A percentile compares a stretch with the other conserved stretches of the same genome.
These are phyloP conservation scores for Junonia oenone DNA, from an alignment of 2,888 invertebrate species.

Conservation along the genomic window DNA sequence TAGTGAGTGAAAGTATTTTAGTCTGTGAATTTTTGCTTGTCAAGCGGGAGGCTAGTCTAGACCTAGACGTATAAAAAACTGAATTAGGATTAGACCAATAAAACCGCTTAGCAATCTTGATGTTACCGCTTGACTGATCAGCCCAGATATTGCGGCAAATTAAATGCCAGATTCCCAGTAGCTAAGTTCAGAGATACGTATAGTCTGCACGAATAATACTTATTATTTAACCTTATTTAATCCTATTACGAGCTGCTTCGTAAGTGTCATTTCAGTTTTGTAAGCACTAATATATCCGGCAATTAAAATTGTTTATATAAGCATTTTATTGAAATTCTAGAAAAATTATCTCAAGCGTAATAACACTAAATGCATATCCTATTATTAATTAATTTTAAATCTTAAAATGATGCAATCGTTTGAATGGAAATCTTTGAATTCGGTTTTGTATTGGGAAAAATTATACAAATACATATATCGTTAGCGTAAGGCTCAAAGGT, in stretches of 20 bases:
- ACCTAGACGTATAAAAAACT: slow-evolving; percentile 60
- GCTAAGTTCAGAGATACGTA: slow-evolving; percentile 41
- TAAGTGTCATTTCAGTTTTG: slow-evolving; percentile 16
- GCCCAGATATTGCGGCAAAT: slow-evolving; percentile 58
- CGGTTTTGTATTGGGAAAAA: neutral
- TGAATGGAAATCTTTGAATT: neutral
- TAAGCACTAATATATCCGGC: slow-evolving; percentile 11
- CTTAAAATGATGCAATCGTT: neutral
- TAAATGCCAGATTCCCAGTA: slow-evolving; percentile 79
- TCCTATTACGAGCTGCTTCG: slow-evolving; percentile 31
- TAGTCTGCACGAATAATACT: slow-evolving; percentile 27
- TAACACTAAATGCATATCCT: slow-evolving; percentile 1
- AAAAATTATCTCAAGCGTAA: neutral
- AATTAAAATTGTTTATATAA: slow-evolving; percentile 8
- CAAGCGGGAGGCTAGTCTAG: slow-evolving; percentile 52
- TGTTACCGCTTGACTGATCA: slow-evolving; percentile 72
- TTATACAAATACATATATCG: neutral
- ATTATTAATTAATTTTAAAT: neutral
- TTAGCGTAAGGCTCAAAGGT: neutral
- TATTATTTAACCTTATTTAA: slow-evolving; percentile 35
- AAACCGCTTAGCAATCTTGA: slow-evolving; percentile 73
- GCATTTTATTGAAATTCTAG: neutral
- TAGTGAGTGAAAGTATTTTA: slow-evolving; percentile 63
- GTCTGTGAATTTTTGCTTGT: slow-evolving; percentile 46
- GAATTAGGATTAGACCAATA: slow-evolving; percentile 72